Base-by-base conservation (phyloP, 2,797 vertebrate species). In the Lindbergichthys nudifrons region DNA sequence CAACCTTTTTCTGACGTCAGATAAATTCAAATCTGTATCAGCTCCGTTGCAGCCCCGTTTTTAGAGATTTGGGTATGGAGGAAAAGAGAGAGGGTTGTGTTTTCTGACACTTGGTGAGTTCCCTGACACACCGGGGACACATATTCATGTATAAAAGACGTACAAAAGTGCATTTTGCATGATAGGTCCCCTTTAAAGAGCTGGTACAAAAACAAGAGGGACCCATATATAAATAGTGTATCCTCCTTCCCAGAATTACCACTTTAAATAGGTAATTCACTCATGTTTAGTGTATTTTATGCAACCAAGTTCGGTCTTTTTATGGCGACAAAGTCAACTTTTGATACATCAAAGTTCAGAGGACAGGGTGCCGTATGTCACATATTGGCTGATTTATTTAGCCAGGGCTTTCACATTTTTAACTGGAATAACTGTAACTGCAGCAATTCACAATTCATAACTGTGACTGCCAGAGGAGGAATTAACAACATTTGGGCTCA, bases 361-460 rank as follows among this genome's bases (percentile, higher is more conserved):
- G 23, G 15, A 47, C 0, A 1, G 5, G 59, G 12, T 19, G 45
- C 59, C 5, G 0, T 8, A 1, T 32, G 70, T 45, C 41, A 50
- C 64, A 48, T 52, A 56, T 67, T 48, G 21, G 19, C 63, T 6
- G 26, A 26, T 26, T 26, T 26, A 9, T 36, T 65, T 64, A 79
- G 77, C 73, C 63, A 61, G 56, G 67, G 46, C 57, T 45, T 70
- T 83, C 48, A 50, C 83, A 80, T 81, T 77, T 65, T 54, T 26
- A 66, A 77, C 70, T 80, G 74, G 64, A 77, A 78, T 86, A 85
- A 87, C 79, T 78, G 50, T 86, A 85, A 87, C 79, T 78, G 50
- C 68, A 87, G 63, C 68, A 43, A 79, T 86, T 93, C 86, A 87
- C 87, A 90, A 85, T 87, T 89, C 57, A 87, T 91, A 84, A 88